Evolutionary conservation across 2,113 vertebrate genomes (phyloP), one percentile per base, ranked within the genome.

Genomic region (Poecilia latipinna): DNA sequence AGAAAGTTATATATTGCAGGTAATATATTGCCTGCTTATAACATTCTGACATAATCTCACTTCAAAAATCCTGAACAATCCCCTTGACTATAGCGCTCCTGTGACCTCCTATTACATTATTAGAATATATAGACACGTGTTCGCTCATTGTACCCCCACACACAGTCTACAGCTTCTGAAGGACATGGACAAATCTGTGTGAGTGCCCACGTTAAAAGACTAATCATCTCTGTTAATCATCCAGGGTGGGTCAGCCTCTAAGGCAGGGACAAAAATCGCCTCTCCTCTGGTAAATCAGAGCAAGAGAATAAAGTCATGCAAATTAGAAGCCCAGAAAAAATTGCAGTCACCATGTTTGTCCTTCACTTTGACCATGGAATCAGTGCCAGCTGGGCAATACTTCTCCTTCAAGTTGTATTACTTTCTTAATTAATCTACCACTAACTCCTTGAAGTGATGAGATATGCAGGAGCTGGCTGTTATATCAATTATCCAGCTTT

Each of bases 321-420:
- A 86, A 92, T 90, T 84, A 84, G 68, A 89, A 74, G 77, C 80
- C 87, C 62, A 75, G 82, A 92, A 87, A 87, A 90, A 76, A 88
- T 83, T 85, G 82, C n/a, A 82, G 84, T 85, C 80, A 32, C 33
- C 15, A 75, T 82, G 80, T 89, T 90, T 87, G 88, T 92, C 90
- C 91, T 92, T 92, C 89, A 91, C 65, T 82, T 90, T 92, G 90
- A 92, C 92, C 91, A 92, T 92, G 91, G 83, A 90, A 89, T 83
- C 68, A 79, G 62, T 89, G 87, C 81, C 85, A 84, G 76, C 78
- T 79, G 83, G 74, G 75, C 80, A 81, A 78, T 82, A 48, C 72
- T 44, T 88, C 74, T 88, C 82, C 80, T 85, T 90, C 86, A 78
- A 82, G 77, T 82, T 84, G 78, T 85, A 89, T 87, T 88, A 91